Base-by-base conservation (phyloP, 2,797 vertebrate species). In the Nasua narica region DNA sequence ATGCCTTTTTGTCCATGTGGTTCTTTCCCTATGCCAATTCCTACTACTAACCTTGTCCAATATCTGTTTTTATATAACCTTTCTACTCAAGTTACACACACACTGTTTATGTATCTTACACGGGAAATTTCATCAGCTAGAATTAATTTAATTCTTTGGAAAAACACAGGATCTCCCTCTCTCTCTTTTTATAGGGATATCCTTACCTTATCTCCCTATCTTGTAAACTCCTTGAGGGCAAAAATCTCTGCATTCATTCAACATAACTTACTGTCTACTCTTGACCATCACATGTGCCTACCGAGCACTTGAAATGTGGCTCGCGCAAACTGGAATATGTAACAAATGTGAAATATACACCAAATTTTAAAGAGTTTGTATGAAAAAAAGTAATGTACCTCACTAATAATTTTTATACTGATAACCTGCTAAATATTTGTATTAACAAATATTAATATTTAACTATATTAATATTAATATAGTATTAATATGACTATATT, bases 131-230 rank as follows among this genome's bases (percentile, higher is more conserved):
- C 56, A 54, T 74, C 13, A 93, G 78, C 12, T 78, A 32, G 7
- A 95, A 81, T 92, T 92, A 81, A 77, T 77, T 90, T 74, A 94
- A 87, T 77, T 86, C 1, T 77, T 67, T 88, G 58, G 62, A 83
- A 94, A 92, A 82, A 46, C 69, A 93, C 4, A 95, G 58, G 23
- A 77, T 92, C 40, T 48, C 69, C 74, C 52, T 90, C 32, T 84
- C 37, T 72, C 16, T 69, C 65, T 60, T 62, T 84, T 91, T 93
- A 83, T 13, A 72, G n/a, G 43, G 16, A 84, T 65, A 96, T 18
- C 15, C 72, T 35, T 85, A 69, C 74, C 13, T 85, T 29, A 86
- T 50, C 69, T 93, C 3, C 25, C n/a, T 77, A 84, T 56, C 69
- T 19, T 65, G 3, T 94, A 87, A 90, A 32, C 14, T 65, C 25